A percentile compares a stretch with the other conserved stretches of the same genome.
Evolutionary conservation across 2,797 vertebrate genomes (phyloP).

Genomic region (Gymnoscopelus braueri): DNA sequence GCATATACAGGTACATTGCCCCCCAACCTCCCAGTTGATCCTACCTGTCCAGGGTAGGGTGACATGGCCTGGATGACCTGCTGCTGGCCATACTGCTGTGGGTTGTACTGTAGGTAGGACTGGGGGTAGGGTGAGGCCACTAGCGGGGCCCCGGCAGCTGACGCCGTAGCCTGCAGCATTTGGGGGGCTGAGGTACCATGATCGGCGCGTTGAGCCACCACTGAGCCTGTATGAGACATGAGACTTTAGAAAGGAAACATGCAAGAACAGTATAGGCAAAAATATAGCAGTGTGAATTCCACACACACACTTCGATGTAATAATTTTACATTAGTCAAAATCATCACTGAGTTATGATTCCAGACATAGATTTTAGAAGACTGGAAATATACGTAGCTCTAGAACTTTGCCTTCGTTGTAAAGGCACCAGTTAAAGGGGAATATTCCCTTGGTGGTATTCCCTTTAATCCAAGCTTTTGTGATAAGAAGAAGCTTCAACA

Average conservation of each 20-base stretch:
- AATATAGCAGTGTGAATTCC: neutral
- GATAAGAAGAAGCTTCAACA: too few species aligned
- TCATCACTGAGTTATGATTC: too few species aligned
- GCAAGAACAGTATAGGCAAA: neutral
- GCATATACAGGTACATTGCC: neutral
- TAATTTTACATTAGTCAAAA: too few species aligned
- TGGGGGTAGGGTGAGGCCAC: constrained; percentile 90
- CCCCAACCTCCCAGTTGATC: neutral
- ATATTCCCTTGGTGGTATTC: too few species aligned
- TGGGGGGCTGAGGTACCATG: constrained; percentile 85
- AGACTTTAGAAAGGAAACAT: neutral
- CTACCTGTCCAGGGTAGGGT: constrained; percentile 89
- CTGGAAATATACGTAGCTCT: too few species aligned
- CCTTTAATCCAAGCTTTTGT: too few species aligned
- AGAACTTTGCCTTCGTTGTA: too few species aligned
- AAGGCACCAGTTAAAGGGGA: too few species aligned
- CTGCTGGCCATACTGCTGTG: constrained; percentile 80
- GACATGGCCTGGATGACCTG: constrained; percentile 91
- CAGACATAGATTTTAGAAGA: too few species aligned
- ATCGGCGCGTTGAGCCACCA: constrained; percentile 85
- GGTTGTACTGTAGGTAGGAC: constrained; percentile 90
- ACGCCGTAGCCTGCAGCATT: constrained; percentile 87
- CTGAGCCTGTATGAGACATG: constrained; percentile 74
- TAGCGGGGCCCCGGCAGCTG: constrained; percentile 87
- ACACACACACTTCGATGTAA: too few species aligned